A percentile compares a stretch with the other conserved stretches of the same genome.
Evolutionary conservation across 2,888 invertebrate genomes (phyloP).

Genomic region (Lymantria dispar): DNA sequence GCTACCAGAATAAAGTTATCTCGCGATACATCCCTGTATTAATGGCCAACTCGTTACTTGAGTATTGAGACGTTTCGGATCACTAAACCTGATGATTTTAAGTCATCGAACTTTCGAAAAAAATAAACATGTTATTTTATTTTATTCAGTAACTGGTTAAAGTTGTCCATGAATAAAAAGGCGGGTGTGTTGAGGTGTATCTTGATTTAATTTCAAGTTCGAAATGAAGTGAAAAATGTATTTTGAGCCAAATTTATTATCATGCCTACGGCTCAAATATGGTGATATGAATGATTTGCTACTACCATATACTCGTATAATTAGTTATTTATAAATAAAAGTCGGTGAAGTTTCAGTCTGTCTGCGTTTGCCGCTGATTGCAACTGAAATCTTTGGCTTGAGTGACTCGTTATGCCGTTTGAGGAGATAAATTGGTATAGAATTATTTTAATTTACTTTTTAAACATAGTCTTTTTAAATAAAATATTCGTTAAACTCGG

Average conservation of each 20-base stretch:
- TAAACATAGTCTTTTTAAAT: too few relatives aligned
- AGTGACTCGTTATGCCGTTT: too few relatives aligned
- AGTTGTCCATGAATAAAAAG: constrained; percentile 12
- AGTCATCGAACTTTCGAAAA: constrained; percentile 58
- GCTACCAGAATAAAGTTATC: constrained; percentile 83
- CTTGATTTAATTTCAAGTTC: constrained; percentile 11
- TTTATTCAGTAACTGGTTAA: constrained; percentile 24
- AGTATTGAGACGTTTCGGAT: constrained; percentile 77
- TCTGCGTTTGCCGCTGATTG: too few relatives aligned
- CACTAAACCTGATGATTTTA: constrained; percentile 60
- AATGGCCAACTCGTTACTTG: constrained; percentile 81
- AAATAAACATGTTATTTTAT: constrained; percentile 38
- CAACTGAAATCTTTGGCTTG: too few relatives aligned
- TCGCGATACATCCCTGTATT: constrained; percentile 80
- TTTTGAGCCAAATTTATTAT: background rate
- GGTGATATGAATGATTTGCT: too few relatives aligned
- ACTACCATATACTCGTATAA: too few relatives aligned
- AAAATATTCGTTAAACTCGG: too few relatives aligned
- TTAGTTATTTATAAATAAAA: too few relatives aligned
- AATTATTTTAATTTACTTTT: too few relatives aligned
- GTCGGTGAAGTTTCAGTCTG: too few relatives aligned
- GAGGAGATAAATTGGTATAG: too few relatives aligned
- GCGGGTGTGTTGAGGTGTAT: constrained; percentile 11
- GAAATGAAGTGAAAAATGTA: background rate
- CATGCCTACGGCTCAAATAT: too few relatives aligned